Evolutionary conservation across 2,888 invertebrate species (phyloP).

Genomic region (Meliscaeva auricollis): DNA sequence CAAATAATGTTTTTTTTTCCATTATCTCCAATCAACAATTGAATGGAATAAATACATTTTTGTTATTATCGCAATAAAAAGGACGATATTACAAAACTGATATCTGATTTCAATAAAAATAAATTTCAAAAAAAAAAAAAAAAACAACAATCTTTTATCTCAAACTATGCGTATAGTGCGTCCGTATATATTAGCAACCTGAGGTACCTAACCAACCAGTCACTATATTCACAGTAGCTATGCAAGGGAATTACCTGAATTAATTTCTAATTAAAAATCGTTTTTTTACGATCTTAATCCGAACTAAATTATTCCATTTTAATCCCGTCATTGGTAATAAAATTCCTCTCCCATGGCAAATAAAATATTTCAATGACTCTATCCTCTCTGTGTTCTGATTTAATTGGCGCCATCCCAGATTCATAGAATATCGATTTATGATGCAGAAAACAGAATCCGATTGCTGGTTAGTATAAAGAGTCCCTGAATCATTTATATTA

Average conservation of each 20-base stretch:
- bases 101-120: conserved; percentile 1
- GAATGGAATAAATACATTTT: neutral
- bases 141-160: neutral
- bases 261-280: conserved; percentile 45
- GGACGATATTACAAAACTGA: neutral
- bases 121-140: neutral
- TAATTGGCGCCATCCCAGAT: conserved; percentile 65
- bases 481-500: conserved; percentile 57
- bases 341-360: conserved; percentile 26
- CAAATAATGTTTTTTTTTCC: neutral
- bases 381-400: conserved; percentile 38
- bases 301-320: conserved; percentile 43
- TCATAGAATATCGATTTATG: conserved; percentile 11
- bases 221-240: neutral
- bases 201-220: neutral
- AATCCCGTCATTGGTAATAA: conserved; percentile 46
- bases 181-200: neutral
- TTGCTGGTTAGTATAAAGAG: neutral
- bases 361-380: conserved; percentile 24
- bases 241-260: conserved; percentile 44
- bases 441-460: neutral
- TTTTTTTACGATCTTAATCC: conserved; percentile 33
- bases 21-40: neutral
- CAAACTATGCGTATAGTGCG: neutral
- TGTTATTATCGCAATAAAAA: neutral